Conservation (phyloP, 2,113 vertebrate genomes). For the Cephalopholis sonnerati region DNA sequence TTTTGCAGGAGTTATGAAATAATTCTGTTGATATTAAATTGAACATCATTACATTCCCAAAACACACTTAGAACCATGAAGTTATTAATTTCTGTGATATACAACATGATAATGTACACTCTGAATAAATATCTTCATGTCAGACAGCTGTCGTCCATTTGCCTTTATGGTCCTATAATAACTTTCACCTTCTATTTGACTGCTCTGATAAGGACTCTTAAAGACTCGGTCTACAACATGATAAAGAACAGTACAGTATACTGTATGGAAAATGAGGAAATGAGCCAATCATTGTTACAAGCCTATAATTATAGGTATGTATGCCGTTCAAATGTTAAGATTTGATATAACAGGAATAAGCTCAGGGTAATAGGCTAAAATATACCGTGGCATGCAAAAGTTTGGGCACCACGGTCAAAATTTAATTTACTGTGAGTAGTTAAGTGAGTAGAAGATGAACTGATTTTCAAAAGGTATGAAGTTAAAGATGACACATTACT, state of each 20-base stretch:
- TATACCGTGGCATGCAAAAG: too few species aligned
- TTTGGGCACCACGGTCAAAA: too few species aligned
- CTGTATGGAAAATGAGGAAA: background rate
- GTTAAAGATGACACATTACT: too few species aligned
- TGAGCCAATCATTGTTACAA: background rate
- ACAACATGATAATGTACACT: background rate
- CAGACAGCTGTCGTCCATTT: conserved; percentile 4
- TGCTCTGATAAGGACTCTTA: background rate
- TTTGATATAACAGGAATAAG: too few species aligned
- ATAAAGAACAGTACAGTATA: background rate
- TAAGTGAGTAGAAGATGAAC: too few species aligned
- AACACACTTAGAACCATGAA: background rate
- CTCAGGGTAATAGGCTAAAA: too few species aligned
- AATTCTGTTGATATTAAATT: background rate
- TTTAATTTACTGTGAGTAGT: too few species aligned
- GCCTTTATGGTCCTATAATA: conserved; percentile 1
- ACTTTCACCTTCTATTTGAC: background rate
- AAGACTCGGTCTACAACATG: background rate
- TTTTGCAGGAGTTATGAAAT: background rate
- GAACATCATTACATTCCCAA: background rate
- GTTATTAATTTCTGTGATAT: background rate
- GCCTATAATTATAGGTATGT: background rate
- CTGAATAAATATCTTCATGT: background rate
- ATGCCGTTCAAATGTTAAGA: background rate
- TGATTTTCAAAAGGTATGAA: too few species aligned